Evolutionary conservation across 2,797 vertebrate species (phyloP), one percentile per base, ranked within the genome.

Genomic region (Myripristis jacobus): DNA sequence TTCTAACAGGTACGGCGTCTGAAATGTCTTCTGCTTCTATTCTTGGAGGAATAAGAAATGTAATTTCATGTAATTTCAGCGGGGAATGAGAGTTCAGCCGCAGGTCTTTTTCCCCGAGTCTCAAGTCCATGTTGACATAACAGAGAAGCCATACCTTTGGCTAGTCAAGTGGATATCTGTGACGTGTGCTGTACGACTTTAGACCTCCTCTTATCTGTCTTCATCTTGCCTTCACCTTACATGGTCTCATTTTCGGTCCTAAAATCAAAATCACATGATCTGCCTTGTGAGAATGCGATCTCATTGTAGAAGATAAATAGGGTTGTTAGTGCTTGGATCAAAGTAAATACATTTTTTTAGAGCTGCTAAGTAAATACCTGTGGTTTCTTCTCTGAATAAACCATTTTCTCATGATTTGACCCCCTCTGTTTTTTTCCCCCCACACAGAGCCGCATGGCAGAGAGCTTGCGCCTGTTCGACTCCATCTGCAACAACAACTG

Each of bases 401-500:
- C 65, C 0, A 4, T 62, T 66, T 63, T 58, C 44, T 58, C 16
- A 18, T 47, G 24, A 12, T 44, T 50, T 70, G 13, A 72, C 41
- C 46, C 60, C 55, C n/a, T 47, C 2, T 21, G 41, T 48, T 12
- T 55, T 12, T 2, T 24, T 48, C 16, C 53, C 25, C 2, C 54
- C 47, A 22, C 74, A 38, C 89, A 94, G 93, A 94, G 93, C 83
- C 94, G 94, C 24, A 94, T 94, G 91, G 94, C 94, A 0, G 94
- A 95, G 81, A 95, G 94, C 72, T 88, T 95, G 82, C 94, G 94
- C 69, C 92, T 95, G 62, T 94, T 95, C 0, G 94, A 95, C 87
- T 95, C 94, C 78, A 95, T 95, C 83, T 95, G 94, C 91, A 95
- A 95, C 93, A 95, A 95, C 93, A 95, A 95, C 91, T 95, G 94